Percentiles rank a stretch among this genome's conserved stretches.
These are phyloP conservation scores for Gymnobelideus leadbeateri DNA, from an alignment of 2,113 vertebrate genomes.

Conservation along the genomic window DNA sequence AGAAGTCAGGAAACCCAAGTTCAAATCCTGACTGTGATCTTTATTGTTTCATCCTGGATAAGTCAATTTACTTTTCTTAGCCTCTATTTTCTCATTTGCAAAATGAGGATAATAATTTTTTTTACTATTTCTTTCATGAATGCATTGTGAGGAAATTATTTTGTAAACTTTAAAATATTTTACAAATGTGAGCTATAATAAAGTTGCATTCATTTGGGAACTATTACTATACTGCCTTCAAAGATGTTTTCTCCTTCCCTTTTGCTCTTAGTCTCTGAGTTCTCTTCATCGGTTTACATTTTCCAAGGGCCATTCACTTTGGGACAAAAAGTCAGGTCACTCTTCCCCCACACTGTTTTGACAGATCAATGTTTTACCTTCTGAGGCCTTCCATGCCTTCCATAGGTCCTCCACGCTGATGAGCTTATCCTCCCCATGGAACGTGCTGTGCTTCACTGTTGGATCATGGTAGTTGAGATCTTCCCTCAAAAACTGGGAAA, in stretches of 20 bases:
- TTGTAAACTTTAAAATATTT: neutral
- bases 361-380: conserved; percentile 87
- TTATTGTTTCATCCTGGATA: conserved; percentile 40
- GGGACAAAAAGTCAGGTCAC: neutral
- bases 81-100: conserved; percentile 43
- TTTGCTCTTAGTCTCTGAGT: neutral
- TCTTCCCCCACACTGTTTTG: neutral
- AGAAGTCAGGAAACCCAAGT: conserved; percentile 7
- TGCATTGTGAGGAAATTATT: neutral
- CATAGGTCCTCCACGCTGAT: conserved; percentile 98
- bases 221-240: neutral
- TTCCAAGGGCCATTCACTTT: neutral
- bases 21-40: conserved; percentile 45
- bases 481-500: conserved; percentile 94
- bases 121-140: conserved; percentile 4
- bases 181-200: neutral
- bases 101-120: conserved; percentile 26
- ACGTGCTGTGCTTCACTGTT: conserved; percentile 96
- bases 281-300: neutral
- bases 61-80: conserved; percentile 39
- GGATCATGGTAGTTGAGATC: conserved; percentile 98
- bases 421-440: conserved; percentile 98
- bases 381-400: conserved; percentile 96
- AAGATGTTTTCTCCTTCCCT: neutral
- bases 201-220: neutral